Conservation (phyloP, 2,113 vertebrate species). For the Chlamydotis undulata region DNA sequence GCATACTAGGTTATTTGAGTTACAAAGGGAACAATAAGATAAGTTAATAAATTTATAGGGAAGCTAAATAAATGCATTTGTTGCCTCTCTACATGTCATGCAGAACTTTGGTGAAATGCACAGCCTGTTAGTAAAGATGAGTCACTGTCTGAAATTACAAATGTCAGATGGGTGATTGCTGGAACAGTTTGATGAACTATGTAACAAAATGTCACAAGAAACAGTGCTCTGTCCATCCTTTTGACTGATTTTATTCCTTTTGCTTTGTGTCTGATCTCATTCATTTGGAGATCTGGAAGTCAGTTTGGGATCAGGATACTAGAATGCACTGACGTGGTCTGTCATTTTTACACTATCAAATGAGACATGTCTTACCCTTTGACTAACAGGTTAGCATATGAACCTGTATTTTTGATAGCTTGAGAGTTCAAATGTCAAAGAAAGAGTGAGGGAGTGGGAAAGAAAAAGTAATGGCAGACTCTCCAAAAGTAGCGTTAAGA, state of each 20-base stretch:
- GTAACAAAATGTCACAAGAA: background rate
- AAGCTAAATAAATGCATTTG: background rate
- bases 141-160: background rate
- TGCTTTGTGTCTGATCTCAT: background rate
- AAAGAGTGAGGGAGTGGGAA: background rate
- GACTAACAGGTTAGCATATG: background rate
- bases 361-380: background rate
- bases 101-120: background rate
- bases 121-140: background rate
- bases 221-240: background rate
- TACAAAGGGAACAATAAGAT: background rate
- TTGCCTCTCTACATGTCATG: background rate
- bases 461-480: background rate
- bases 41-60: background rate
- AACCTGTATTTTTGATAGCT: background rate
- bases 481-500: background rate
- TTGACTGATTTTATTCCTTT: background rate
- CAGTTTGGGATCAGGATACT: background rate
- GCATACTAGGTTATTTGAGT: background rate
- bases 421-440: background rate
- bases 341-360: background rate
- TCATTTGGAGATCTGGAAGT: background rate
- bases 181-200: background rate
- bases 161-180: background rate
- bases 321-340: background rate